Evolutionary conservation across 1,140 invertebrate species (phyloP), one percentile per base, ranked within the genome.

Genomic region (Aphaenogaster ashmeadi): DNA sequence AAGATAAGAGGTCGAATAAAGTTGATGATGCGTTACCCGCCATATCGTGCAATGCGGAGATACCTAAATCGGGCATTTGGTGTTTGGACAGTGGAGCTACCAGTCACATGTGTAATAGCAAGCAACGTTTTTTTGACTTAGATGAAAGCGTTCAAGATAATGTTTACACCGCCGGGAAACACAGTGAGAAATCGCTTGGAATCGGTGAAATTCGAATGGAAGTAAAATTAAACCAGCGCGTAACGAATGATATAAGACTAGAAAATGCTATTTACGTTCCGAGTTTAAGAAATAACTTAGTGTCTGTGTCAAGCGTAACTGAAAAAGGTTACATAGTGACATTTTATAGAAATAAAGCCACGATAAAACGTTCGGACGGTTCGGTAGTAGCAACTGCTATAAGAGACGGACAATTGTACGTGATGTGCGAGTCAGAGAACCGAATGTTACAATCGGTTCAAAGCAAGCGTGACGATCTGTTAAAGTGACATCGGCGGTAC

Each of bases 371-470:
- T 38, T n/a, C 15, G 3, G 21, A 66, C 11, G 27, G 27, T 54
- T 64, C 44, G n/a, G 41, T 80, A 54, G 60, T 54, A 9, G 50
- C 62, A 18, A 80, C 41, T 38, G 62, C 77, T 44, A 33, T 62
- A 27, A 7, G 58, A 6, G 38, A 47, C 47, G 77, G 62, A 21
- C 27, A 56, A 78, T 38, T 44, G 15, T 60, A 90, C 44, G 87
- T 92, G 86, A 78, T 91, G 88, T 88, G 89, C 89, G 58, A 72
- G 87, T 64, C 54, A 83, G 18, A 94, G 94, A 74, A 92, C 88
- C 58, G 93, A 92, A 85, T 84, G 44, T 91, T 94, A 87, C 56
- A 94, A 91, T 87, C 64, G 85, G 13, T 90, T 54, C 52, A 54
- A 44, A 44, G 0, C 41, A 44, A 44, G 4, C 11, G 52, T 54